Evolutionary conservation across 2,888 invertebrate species (phyloP).

Genomic region (Nemotelus nigrinus): DNA sequence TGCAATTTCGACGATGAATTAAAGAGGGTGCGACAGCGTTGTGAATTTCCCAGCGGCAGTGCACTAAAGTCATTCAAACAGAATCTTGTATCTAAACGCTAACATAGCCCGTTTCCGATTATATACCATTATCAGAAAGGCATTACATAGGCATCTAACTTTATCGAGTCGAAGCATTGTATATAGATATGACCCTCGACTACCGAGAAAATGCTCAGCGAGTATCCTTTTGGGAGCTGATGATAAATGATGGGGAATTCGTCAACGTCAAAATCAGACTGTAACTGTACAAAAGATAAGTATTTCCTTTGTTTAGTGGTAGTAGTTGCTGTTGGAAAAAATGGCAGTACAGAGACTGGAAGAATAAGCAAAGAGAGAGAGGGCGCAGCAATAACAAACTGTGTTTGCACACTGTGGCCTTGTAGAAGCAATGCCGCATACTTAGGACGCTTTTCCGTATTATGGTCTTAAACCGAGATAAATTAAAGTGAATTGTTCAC

Average conservation of each 20-base stretch:
- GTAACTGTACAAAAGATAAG: constrained; percentile 61
- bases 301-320: constrained; percentile 47
- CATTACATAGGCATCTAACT: constrained; percentile 41
- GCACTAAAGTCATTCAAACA: constrained; percentile 1
- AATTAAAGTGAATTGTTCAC: constrained; percentile 45
- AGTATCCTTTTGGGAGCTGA: constrained; percentile 61
- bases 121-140: constrained; percentile 41
- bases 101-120: constrained; percentile 26
- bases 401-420: constrained; percentile 12
- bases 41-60: constrained; percentile 18
- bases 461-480: constrained; percentile 44
- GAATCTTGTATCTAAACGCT: constrained; percentile 11
- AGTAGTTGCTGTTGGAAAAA: constrained; percentile 36
- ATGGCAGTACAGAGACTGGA: constrained; percentile 12
- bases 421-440: constrained; percentile 37
- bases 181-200: constrained; percentile 27
- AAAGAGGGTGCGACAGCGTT: constrained; percentile 14
- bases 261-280: constrained; percentile 67
- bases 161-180: constrained; percentile 29
- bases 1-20: constrained; percentile 26
- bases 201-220: constrained; percentile 46
- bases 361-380: constrained; percentile 22
- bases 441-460: constrained; percentile 39
- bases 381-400: constrained; percentile 10
- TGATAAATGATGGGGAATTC: constrained; percentile 65